Conservation (phyloP, 2,113 vertebrate genomes). For the Redunca redunca region DNA sequence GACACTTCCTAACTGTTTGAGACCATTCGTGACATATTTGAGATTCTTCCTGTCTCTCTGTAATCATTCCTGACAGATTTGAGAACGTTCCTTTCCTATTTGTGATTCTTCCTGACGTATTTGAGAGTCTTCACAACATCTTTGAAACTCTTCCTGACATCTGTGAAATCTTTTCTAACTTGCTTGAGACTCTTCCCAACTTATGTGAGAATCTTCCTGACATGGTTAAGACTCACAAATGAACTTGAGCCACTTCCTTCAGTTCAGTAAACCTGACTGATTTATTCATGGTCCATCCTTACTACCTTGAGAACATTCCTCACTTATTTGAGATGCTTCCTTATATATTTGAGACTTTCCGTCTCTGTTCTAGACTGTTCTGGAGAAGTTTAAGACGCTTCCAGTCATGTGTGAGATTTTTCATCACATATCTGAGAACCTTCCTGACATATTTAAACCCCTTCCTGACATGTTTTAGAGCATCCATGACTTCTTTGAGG, state of each 20-base stretch:
- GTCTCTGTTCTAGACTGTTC: neutral
- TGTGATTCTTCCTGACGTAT: neutral
- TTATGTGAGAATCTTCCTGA: neutral
- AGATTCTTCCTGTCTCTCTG: slow-evolving; percentile 19
- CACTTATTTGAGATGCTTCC: neutral
- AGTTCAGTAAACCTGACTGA: neutral
- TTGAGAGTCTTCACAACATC: neutral
- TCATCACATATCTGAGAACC: neutral
- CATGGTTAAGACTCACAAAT: neutral
- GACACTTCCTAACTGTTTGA: neutral
- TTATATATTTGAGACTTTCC: neutral
- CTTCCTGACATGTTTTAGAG: neutral
- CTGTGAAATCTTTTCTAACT: neutral
- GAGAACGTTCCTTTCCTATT: neutral
- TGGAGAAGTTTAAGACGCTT: neutral
- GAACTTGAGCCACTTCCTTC: neutral
- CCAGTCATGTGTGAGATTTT: neutral
- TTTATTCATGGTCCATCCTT: neutral
- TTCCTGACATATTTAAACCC: neutral
- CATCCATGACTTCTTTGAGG: neutral
- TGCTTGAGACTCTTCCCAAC: neutral
- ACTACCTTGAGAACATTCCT: neutral
- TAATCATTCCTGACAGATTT: neutral
- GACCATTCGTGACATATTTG: neutral
- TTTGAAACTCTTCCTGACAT: neutral